Evolutionary conservation across 2,888 invertebrate species (phyloP).

Genomic region (Lochmaea crataegi): DNA sequence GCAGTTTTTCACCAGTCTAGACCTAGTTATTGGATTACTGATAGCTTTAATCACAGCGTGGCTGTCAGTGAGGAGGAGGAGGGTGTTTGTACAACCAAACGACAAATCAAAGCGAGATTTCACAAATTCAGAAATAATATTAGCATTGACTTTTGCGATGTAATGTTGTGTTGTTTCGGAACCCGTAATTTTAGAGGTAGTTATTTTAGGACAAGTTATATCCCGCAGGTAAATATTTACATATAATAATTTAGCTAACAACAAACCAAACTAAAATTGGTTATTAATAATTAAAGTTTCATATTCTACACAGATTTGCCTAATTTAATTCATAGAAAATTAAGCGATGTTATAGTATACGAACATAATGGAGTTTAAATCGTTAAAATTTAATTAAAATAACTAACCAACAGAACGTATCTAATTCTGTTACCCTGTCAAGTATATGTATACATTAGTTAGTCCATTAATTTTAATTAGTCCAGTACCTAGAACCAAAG

Average conservation of each 20-base stretch:
- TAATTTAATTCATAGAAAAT: slow-evolving; percentile 2
- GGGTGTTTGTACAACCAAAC: too few species aligned
- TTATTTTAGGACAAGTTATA: background rate
- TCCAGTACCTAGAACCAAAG: slow-evolving; percentile 6
- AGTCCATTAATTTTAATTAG: slow-evolving; percentile 25
- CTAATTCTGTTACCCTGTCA: background rate
- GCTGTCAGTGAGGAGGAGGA: too few species aligned
- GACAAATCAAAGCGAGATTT: too few species aligned
- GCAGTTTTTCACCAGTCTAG: too few species aligned
- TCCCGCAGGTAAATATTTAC: background rate
- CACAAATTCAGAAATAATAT: too few species aligned
- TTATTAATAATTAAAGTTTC: background rate
- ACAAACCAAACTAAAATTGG: background rate
- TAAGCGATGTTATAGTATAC: background rate
- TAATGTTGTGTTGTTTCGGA: too few species aligned
- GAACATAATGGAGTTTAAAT: slow-evolving; percentile 18
- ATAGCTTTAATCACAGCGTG: too few species aligned
- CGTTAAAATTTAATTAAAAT: slow-evolving; percentile 30
- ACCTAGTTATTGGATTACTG: too few species aligned
- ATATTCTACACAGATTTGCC: background rate
- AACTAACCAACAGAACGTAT: slow-evolving; percentile 29
- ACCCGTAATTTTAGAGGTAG: background rate
- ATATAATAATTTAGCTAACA: background rate
- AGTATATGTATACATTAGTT: slow-evolving; percentile 19
- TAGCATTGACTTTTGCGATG: too few species aligned